Conservation (phyloP, 92 coral and sea anemone genomes). For the Porites cylindrica region DNA sequence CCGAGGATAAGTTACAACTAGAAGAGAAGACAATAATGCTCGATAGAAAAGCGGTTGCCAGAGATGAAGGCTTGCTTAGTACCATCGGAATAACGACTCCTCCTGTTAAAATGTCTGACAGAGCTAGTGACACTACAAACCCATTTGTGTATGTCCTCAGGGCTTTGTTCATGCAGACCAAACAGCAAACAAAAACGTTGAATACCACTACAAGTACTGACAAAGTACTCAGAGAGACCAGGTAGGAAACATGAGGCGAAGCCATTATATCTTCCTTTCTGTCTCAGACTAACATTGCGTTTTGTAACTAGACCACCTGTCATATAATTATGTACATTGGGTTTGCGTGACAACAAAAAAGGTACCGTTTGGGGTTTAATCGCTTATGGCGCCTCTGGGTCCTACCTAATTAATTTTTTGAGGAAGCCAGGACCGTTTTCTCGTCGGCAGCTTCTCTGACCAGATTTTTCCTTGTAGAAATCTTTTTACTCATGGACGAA, state of each 20-base stretch:
- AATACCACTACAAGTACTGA: slow-evolving; percentile 52
- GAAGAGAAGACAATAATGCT: slow-evolving; percentile 61
- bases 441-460: no score
- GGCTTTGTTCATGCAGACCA: slow-evolving; percentile 67
- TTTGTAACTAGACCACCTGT: no score
- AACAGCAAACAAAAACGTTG: slow-evolving; percentile 70
- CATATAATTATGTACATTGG: no score
- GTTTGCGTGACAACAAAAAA: no score
- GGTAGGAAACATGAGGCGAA: background rate
- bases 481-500: no score
- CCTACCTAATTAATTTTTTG: no score
- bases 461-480: no score
- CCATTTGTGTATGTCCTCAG: slow-evolving; percentile 73
- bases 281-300: no score
- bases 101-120: slow-evolving; percentile 77
- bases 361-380: no score
- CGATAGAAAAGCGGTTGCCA: slow-evolving; percentile 36
- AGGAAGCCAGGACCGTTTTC: no score
- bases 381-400: no score
- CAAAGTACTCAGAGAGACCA: slow-evolving; percentile 48
- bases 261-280: background rate
- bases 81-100: slow-evolving; percentile 64
- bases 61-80: slow-evolving; percentile 64
- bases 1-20: slow-evolving; percentile 71
- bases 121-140: slow-evolving; percentile 75